Evolutionary conservation across 2,113 vertebrate genomes (phyloP), one percentile per base, ranked within the genome.

Genomic region (Antidorcas marsupialis): DNA sequence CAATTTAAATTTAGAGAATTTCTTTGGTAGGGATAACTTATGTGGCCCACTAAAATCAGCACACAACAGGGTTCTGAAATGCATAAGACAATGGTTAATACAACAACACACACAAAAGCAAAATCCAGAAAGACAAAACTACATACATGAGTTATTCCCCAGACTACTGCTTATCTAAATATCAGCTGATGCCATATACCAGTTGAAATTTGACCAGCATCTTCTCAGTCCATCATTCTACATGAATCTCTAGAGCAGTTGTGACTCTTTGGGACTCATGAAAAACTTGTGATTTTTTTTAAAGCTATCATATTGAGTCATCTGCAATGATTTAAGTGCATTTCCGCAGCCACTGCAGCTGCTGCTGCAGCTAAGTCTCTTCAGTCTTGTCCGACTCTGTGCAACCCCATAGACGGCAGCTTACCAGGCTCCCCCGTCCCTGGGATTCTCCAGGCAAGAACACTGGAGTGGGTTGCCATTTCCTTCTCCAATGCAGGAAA

Each of bases 391-490:
- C 59, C 1, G 1, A 60, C 28, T 60, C 28, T 30, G 13, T 62
- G 28, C 0, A 0, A 62, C 28, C 60, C 60, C 60, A 62, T 15
- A 30, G 60, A 30, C 2, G 0, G 60, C 28, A 62, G 28, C 28
- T 12, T 6, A 62, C 28, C 6, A 62, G 59, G 28, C 28, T 30
- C 59, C 28, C 13, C 13, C 1, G 1, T 30, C 59, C 28, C 28
- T 62, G 59, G 28, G 28, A 62, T 62, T 62, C 5, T 60, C 59
- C 28, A 30, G 59, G 59, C 28, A 30, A 62, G 59, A 62, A 30
- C 59, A 62, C 59, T 62, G 59, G 28, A 62, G 28, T 62, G 28
- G 59, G 59, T 15, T 62, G 13, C 59, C 13, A 30, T 62, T 62
- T 30, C 59, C 59, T 62, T 62, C 59, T 62, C 59, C 59, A 62